These are phyloP conservation scores for Aplidium turbinatum DNA, from an alignment of 23 tunicate species.

Conservation along the genomic window DNA sequence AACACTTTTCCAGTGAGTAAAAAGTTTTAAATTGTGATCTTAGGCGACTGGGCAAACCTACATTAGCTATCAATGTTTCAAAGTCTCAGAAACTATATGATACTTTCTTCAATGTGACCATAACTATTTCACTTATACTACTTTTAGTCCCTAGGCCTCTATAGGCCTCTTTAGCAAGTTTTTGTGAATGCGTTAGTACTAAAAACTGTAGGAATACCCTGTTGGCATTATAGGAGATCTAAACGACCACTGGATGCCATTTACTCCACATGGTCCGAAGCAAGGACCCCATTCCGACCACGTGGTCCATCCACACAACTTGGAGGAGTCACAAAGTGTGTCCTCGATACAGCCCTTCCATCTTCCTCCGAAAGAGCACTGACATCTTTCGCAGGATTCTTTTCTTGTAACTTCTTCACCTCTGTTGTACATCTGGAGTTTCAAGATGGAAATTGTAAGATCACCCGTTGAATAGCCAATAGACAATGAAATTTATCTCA, in stretches of 20 bases:
- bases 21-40: too few relatives aligned
- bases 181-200: too few relatives aligned
- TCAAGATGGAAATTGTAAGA: not conserved
- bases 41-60: too few relatives aligned
- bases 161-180: too few relatives aligned
- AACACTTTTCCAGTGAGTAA: too few relatives aligned
- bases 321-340: slow-evolving; percentile 25
- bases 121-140: too few relatives aligned
- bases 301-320: slow-evolving; percentile 62
- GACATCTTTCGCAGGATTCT: slow-evolving; percentile 54
- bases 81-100: too few relatives aligned
- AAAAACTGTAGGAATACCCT: too few relatives aligned
- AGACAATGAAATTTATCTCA: too few relatives aligned
- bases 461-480: not conserved
- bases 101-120: too few relatives aligned
- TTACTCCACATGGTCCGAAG: slow-evolving; percentile 87
- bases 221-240: slow-evolving; percentile 57
- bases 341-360: slow-evolving; percentile 53
- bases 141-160: too few relatives aligned
- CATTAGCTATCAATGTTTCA: too few relatives aligned
- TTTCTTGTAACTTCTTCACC: slow-evolving; percentile 40
- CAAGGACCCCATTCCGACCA: slow-evolving; percentile 94
- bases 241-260: slow-evolving; percentile 87
- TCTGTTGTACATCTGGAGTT: slow-evolving; percentile 17
- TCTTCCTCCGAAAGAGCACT: slow-evolving; percentile 48